phyloP scores from a whole-genome alignment of 1,140 invertebrate species.

The Sminthurides bifidus region DNA sequence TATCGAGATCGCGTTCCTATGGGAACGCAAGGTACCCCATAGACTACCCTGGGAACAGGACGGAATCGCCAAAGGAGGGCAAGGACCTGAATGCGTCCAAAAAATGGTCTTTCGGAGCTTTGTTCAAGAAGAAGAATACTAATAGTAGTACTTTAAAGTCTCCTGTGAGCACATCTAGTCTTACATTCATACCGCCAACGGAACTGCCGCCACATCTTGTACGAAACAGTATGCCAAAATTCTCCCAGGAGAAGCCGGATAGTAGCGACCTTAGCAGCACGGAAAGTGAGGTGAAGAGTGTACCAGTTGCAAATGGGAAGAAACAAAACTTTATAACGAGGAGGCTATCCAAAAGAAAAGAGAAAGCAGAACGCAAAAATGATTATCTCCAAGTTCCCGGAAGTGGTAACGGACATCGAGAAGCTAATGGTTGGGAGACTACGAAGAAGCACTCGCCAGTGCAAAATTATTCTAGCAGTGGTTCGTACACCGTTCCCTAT shows the following conservation, averaged over 20 bases:
- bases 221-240: not conserved
- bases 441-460: constrained; percentile 18
- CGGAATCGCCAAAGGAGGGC: too few species aligned
- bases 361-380: constrained; percentile 15
- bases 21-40: too few species aligned
- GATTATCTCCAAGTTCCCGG: not conserved
- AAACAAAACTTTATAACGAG: constrained; percentile 22
- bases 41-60: too few species aligned
- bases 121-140: constrained; percentile 23
- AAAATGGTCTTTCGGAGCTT: constrained; percentile 29
- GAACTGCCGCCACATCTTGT: not conserved
- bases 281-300: too few species aligned
- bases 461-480: constrained; percentile 18
- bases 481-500: constrained; percentile 12
- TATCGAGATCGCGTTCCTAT: too few species aligned
- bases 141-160: not conserved
- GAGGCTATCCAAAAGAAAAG: constrained; percentile 24
- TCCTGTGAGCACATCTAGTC: not conserved
- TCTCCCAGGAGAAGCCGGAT: not conserved
- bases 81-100: too few species aligned
- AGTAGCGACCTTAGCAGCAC: not conserved
- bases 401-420: not conserved
- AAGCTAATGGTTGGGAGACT: constrained; percentile 22
- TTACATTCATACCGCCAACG: not conserved
- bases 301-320: not conserved